Conservation (phyloP, 1,140 invertebrate species). For the Leptinotarsa defecta region DNA sequence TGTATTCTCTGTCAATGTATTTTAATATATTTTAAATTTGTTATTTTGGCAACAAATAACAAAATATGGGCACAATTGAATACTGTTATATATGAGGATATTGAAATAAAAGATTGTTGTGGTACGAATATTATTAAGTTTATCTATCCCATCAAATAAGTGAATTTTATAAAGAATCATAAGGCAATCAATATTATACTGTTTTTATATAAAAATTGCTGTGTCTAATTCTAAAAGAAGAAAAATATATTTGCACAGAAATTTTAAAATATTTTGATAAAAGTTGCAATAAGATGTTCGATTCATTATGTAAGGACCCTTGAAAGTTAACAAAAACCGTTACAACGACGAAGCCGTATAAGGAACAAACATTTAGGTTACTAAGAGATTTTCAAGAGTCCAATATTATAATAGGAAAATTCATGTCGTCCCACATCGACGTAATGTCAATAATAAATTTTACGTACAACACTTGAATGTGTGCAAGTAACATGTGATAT, state of each 20-base stretch:
- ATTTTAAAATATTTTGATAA: constrained; percentile 56
- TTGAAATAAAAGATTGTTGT: constrained; percentile 48
- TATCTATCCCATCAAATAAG: constrained; percentile 45
- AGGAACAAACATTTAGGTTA: background rate
- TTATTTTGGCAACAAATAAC: constrained; percentile 11
- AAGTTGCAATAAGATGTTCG: constrained; percentile 52
- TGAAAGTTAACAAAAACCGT: constrained; percentile 15
- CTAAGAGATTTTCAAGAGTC: constrained; percentile 22
- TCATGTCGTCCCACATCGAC: constrained; percentile 55
- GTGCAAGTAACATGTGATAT: constrained; percentile 59
- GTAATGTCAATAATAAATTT: constrained; percentile 56
- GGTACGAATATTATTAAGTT: constrained; percentile 48
- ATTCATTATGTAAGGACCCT: constrained; percentile 16
- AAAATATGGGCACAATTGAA: constrained; percentile 51
- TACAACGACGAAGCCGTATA: constrained; percentile 17
- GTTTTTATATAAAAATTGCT: constrained; percentile 51
- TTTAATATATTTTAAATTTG: background rate
- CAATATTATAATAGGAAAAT: constrained; percentile 23
- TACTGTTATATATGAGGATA: constrained; percentile 48
- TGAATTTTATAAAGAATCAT: constrained; percentile 37
- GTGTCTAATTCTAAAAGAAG: constrained; percentile 54
- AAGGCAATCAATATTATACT: constrained; percentile 55
- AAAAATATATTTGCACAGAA: constrained; percentile 52
- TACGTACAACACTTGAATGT: constrained; percentile 57
- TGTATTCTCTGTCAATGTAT: background rate